phyloP scores from a whole-genome alignment of 2,113 vertebrate genomes.

The Aphyosemion australe region DNA sequence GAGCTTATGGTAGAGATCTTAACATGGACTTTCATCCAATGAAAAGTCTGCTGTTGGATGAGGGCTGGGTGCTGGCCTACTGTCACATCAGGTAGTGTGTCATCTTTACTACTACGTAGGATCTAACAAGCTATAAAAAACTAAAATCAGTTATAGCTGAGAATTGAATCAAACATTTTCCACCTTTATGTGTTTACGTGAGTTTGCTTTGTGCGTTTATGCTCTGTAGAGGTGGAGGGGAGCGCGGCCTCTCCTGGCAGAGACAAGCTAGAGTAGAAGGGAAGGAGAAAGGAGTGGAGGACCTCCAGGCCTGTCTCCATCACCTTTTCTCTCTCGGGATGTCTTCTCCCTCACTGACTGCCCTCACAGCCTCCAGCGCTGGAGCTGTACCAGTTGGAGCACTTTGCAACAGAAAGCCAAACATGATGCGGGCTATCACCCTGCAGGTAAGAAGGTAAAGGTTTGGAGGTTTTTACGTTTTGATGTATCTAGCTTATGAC shows the following conservation, averaged over 20 bases:
- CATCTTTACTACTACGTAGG: too few relatives aligned
- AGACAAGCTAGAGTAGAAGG: constrained; percentile 81
- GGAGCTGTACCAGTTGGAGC: constrained; percentile 92
- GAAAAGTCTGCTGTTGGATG: constrained; percentile 87
- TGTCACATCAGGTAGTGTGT: constrained; percentile 92
- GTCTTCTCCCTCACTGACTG: constrained; percentile 83
- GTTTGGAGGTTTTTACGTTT: not conserved
- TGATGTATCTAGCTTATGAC: not conserved
- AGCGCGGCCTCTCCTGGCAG: constrained; percentile 90
- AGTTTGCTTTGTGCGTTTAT: not conserved
- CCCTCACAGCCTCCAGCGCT: constrained; percentile 87
- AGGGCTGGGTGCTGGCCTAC: constrained; percentile 93
- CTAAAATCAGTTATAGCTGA: too few relatives aligned
- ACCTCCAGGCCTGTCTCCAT: constrained; percentile 86
- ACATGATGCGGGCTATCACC: constrained; percentile 82
- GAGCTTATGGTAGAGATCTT: constrained; percentile 92
- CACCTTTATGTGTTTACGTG: not conserved
- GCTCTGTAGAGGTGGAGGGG: constrained; percentile 89
- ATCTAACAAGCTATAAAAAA: too few relatives aligned
- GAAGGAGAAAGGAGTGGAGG: constrained; percentile 87
- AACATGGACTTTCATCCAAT: constrained; percentile 92
- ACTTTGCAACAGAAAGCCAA: constrained; percentile 86
- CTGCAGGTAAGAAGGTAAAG: constrained; percentile 82
- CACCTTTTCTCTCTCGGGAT: constrained; percentile 84
- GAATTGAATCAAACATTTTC: not conserved